Evolutionary conservation across 2,113 vertebrate genomes (phyloP), one percentile per base, ranked within the genome.

Genomic region (Heliornis fulica): DNA sequence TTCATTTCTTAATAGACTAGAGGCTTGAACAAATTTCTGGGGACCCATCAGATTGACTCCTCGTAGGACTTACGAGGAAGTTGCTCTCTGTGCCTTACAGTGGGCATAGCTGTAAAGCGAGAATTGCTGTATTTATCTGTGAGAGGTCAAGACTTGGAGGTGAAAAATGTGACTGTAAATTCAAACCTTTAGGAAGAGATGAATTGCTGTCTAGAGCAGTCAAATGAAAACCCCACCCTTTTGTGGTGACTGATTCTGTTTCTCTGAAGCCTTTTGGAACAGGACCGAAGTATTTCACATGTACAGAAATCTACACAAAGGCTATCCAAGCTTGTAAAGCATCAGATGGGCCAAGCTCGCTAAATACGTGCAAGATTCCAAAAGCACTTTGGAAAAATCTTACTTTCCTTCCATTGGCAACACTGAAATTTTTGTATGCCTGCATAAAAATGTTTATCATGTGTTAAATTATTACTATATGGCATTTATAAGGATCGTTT

Each of bases 211-310:
- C 51, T 60, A 53, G 56, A 64, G 86, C 72, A 94, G 68, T 1
- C 61, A 51, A 86, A 61, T 31, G 17, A 94, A 93, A 93, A 36
- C 59, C 41, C 76, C 79, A 77, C 86, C 95, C 77, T 95, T 93
- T 50, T 81, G 29, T 60, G 61, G 56, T 84, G 89, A 72, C 48
- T 56, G 80, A 77, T 90, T 46, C 76, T 77, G 23, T 81, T 92
- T 88, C 74, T 87, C 88, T 95, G 74, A 90, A 87, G 65, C 51
- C 29, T 92, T 81, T 89, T 95, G 92, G 87, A 94, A 56, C 60
- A 75, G 81, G 72, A 83, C n/a, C 34, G 43, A 87, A 92, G 56
- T 75, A 87, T 94, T 95, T 97, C 80, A 85, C 26, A 64, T 79
- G 26, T 76, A 88, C 36, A 83, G 76, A 87, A 70, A 87, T 91